A percentile compares a stretch with the other conserved stretches of the same genome.
Evolutionary conservation across 2,888 invertebrate genomes (phyloP).

Genomic region (Smittia sp.): DNA sequence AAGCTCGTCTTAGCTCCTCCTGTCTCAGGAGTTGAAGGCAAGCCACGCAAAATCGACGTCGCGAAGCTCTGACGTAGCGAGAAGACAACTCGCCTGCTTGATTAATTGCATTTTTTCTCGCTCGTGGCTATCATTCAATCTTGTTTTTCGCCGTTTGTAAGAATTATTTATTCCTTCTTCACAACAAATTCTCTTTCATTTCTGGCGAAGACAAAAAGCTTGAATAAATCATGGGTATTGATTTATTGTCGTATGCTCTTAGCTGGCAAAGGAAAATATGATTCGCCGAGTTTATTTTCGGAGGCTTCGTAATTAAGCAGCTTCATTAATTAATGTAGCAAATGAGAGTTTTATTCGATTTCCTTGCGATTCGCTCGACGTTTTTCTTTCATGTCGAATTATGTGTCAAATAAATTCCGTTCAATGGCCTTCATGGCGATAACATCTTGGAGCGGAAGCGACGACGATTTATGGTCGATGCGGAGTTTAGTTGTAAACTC

Average conservation of each 20-base stretch:
- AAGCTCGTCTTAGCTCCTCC: too few species aligned
- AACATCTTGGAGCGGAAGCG: not conserved
- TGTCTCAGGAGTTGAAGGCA: too few species aligned
- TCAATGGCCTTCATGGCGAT: not conserved
- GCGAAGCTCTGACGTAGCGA: not conserved
- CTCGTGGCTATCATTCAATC: slow-evolving; percentile 33
- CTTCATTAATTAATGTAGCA: slow-evolving; percentile 24
- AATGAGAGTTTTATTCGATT: slow-evolving; percentile 2
- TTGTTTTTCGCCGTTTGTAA: slow-evolving; percentile 21
- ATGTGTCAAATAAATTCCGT: not conserved
- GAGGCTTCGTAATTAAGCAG: not conserved
- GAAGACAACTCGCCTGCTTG: slow-evolving; percentile 21
- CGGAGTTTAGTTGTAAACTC: not conserved
- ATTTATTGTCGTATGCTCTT: slow-evolving; percentile 15
- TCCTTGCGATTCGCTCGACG: not conserved
- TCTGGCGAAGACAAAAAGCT: slow-evolving; percentile 12
- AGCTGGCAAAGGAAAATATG: not conserved
- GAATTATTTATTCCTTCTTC: slow-evolving; percentile 33
- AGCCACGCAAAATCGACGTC: not conserved
- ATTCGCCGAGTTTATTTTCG: not conserved
- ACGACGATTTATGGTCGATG: not conserved
- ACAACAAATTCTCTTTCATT: not conserved
- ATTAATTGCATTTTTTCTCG: slow-evolving; percentile 35
- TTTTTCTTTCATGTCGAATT: not conserved
- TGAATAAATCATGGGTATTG: slow-evolving; percentile 35